Percentiles rank a stretch among this genome's conserved stretches.
These are phyloP conservation scores for Agrochola circellaris DNA, from an alignment of 2,888 invertebrate genomes.

Conservation along the genomic window DNA sequence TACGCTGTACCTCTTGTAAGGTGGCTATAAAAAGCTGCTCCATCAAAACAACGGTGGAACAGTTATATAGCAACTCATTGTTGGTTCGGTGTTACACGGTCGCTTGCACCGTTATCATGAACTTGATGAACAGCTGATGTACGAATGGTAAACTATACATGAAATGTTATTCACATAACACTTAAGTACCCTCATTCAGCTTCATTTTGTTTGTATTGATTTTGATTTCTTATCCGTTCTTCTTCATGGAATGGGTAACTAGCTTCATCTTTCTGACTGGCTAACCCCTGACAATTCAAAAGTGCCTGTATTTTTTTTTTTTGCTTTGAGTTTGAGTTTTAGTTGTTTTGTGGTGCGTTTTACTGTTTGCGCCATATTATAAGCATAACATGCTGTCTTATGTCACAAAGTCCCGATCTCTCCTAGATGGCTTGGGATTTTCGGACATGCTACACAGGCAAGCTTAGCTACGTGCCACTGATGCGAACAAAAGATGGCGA, in stretches of 20 bases:
- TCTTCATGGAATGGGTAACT: too few species aligned
- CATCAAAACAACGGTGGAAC: slow-evolving; percentile 55
- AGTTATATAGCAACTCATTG: slow-evolving; percentile 52
- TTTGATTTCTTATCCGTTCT: too few species aligned
- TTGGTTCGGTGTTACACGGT: slow-evolving; percentile 30
- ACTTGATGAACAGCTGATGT: slow-evolving; percentile 26
- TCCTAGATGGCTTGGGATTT: too few species aligned
- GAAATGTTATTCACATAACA: neutral
- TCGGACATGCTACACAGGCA: neutral
- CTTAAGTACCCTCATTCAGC: neutral
- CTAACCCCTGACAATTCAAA: too few species aligned
- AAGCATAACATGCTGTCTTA: neutral
- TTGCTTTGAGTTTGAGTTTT: too few species aligned
- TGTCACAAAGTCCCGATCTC: neutral
- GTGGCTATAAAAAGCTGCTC: slow-evolving; percentile 28
- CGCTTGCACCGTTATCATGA: slow-evolving; percentile 43
- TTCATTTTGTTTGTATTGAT: neutral
- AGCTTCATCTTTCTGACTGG: too few species aligned
- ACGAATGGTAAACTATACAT: neutral
- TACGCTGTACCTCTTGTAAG: slow-evolving; percentile 15
- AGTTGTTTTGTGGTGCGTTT: neutral
- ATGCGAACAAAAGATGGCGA: neutral
- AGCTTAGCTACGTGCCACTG: neutral
- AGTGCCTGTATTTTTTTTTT: too few species aligned
- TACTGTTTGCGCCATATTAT: neutral